A percentile compares a stretch with the other conserved stretches of the same genome.
phyloP scores from a whole-genome alignment of 2,888 invertebrate genomes.

The Trichopoda pennipes region DNA sequence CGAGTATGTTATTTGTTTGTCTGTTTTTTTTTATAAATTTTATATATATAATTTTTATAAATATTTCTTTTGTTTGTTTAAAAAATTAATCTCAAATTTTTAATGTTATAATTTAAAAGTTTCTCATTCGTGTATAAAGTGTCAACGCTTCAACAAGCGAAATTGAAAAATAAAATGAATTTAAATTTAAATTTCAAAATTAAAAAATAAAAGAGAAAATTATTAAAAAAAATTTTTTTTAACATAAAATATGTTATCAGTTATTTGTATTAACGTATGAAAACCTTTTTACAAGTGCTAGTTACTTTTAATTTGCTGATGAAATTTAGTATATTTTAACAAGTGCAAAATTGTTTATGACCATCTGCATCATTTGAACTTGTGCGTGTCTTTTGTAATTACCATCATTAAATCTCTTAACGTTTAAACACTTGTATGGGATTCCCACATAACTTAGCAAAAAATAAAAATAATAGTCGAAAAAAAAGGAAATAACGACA shows the following conservation, averaged over 20 bases:
- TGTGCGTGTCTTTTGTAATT: slow-evolving; percentile 66
- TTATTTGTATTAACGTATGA: not conserved
- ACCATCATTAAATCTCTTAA: slow-evolving; percentile 61
- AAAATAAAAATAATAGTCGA: not conserved
- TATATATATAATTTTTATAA: slow-evolving; percentile 47
- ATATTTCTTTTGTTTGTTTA: slow-evolving; percentile 55
- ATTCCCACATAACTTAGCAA: not conserved
- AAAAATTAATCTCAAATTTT: slow-evolving; percentile 68
- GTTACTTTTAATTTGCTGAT: slow-evolving; percentile 3
- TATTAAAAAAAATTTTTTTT: slow-evolving; percentile 2
- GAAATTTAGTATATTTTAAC: slow-evolving; percentile 41
- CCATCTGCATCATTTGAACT: slow-evolving; percentile 46
- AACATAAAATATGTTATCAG: slow-evolving; percentile 1
- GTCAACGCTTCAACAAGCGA: slow-evolving; percentile 74
- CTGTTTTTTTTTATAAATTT: slow-evolving; percentile 47
- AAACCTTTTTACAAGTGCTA: not conserved
- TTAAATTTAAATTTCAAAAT: slow-evolving; percentile 14
- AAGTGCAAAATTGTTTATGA: slow-evolving; percentile 57
- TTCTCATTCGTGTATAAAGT: slow-evolving; percentile 74
- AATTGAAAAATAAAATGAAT: slow-evolving; percentile 5
- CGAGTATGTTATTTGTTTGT: slow-evolving; percentile 48
- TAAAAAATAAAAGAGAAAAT: slow-evolving; percentile 23
- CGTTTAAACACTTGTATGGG: slow-evolving; percentile 42
- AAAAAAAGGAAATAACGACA: not conserved
- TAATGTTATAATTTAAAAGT: slow-evolving; percentile 63